Conservation (phyloP, 2,797 vertebrate species). For the Malurus splendens region DNA sequence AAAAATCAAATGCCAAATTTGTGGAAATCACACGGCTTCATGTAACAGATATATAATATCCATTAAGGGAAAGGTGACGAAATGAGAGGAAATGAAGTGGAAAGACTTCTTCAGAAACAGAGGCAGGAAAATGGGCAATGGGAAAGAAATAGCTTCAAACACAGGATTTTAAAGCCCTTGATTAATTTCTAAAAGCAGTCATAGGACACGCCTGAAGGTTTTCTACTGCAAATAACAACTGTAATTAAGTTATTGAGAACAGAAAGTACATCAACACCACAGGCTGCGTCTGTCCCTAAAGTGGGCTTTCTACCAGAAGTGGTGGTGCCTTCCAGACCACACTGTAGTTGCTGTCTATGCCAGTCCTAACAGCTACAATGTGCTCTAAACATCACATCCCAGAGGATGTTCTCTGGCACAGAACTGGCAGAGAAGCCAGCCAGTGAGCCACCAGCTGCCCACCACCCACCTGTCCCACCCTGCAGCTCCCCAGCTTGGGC, state of each 20-base stretch:
- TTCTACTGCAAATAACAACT: background rate
- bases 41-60: background rate
- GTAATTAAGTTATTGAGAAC: background rate
- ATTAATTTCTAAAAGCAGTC: background rate
- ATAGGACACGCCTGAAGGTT: background rate
- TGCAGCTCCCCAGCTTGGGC: accelerated
- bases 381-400: accelerated
- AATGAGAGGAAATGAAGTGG: background rate
- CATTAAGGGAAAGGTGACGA: background rate
- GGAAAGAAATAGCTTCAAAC: background rate
- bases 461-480: background rate
- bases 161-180: background rate
- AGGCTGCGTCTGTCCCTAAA: background rate
- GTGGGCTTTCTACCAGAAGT: background rate
- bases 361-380: background rate
- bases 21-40: background rate
- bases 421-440: background rate
- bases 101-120: background rate
- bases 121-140: background rate
- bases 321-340: background rate
- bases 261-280: background rate
- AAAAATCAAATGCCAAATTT: background rate
- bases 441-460: accelerated
- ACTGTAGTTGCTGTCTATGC: accelerated
- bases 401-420: background rate